These are phyloP conservation scores for Elanus axillaris DNA, from an alignment of 2,113 vertebrate species.

Conservation along the genomic window DNA sequence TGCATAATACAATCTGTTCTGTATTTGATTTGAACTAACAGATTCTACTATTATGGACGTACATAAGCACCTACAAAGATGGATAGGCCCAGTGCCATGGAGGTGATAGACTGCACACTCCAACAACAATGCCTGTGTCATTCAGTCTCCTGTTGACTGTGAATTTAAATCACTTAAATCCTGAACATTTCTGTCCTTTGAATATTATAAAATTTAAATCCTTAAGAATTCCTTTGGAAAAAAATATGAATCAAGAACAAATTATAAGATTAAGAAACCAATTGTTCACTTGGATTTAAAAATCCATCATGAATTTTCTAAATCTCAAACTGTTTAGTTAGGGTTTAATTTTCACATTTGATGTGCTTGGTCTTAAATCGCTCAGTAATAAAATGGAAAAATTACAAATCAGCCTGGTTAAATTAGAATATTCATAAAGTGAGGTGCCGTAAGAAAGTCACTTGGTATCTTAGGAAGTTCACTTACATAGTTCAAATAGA, in stretches of 20 bases:
- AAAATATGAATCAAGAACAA: conserved; percentile 28
- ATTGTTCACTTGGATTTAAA: conserved; percentile 64
- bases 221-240: conserved; percentile 38
- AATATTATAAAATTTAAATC: conserved; percentile 63
- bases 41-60: neutral
- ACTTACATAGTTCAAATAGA: conserved; percentile 41
- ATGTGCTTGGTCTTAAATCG: conserved; percentile 61
- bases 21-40: conserved; percentile 16
- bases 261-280: conserved; percentile 50
- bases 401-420: conserved; percentile 47
- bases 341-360: conserved; percentile 56
- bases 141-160: conserved; percentile 21
- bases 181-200: conserved; percentile 24
- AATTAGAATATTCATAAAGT: conserved; percentile 67
- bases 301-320: conserved; percentile 60
- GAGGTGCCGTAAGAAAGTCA: conserved; percentile 38
- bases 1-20: conserved; percentile 36
- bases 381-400: conserved; percentile 61
- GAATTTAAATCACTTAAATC: conserved; percentile 60
- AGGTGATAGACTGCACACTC: conserved; percentile 34
- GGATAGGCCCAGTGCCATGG: neutral
- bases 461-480: conserved; percentile 32
- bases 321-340: conserved; percentile 64
- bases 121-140: neutral
- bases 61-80: neutral